phyloP scores from a whole-genome alignment of 2,113 vertebrate genomes.

The Leuciscus idus region DNA sequence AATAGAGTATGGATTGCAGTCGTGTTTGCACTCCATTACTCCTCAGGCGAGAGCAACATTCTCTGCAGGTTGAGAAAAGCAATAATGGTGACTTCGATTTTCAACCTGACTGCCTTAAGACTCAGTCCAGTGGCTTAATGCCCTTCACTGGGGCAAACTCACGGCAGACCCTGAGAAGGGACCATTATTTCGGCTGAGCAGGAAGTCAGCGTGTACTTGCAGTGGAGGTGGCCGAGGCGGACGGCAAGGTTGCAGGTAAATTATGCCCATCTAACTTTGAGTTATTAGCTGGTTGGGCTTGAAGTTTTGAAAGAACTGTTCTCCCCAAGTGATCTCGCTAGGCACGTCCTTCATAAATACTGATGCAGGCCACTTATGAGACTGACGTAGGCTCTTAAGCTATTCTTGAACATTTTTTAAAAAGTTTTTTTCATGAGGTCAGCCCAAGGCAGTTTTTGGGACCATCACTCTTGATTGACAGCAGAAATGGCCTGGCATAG shows the following conservation, averaged over 20 bases:
- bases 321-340: conserved; percentile 15
- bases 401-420: neutral
- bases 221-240: conserved; percentile 4
- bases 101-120: conserved; percentile 51
- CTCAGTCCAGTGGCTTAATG: conserved; percentile 51
- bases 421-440: conserved; percentile 16
- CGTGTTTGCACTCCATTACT: conserved; percentile 24
- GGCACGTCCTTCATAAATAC: conserved; percentile 48
- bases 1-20: conserved; percentile 11
- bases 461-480: conserved; percentile 43
- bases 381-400: conserved; percentile 3
- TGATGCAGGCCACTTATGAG: conserved; percentile 16
- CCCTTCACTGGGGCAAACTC: conserved; percentile 24
- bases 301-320: conserved; percentile 35
- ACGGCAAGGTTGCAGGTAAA: conserved; percentile 45
- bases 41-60: conserved; percentile 15
- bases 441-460: conserved; percentile 26
- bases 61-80: conserved; percentile 40
- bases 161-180: conserved; percentile 46
- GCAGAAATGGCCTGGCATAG: conserved; percentile 22
- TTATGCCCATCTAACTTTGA: conserved; percentile 41
- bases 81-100: conserved; percentile 53
- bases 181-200: conserved; percentile 27
- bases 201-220: conserved; percentile 14
- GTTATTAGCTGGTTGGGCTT: conserved; percentile 25